Conservation (phyloP, 2,797 vertebrate species). For the Acomys russatus region DNA sequence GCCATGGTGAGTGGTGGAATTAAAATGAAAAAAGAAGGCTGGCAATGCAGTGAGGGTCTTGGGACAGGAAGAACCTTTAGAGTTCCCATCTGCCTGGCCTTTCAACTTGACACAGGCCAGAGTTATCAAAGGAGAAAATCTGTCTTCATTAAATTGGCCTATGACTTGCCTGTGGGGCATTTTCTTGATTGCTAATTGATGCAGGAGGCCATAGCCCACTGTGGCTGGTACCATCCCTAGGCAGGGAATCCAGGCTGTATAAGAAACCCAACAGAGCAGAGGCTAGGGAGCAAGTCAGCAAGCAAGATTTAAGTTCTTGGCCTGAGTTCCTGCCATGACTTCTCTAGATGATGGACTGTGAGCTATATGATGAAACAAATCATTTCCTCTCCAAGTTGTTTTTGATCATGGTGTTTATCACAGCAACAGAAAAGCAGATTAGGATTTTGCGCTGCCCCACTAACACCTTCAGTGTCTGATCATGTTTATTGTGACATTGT, state of each 20-base stretch:
- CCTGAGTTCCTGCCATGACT: background rate
- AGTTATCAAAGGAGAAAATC: background rate
- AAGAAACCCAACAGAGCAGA: background rate
- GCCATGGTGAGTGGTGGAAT: background rate
- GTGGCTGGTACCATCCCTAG: background rate
- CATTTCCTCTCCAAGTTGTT: no score
- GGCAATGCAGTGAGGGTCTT: background rate
- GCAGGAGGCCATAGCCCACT: background rate
- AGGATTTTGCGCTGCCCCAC: background rate
- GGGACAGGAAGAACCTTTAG: background rate
- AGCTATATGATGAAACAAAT: background rate
- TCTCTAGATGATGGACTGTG: background rate
- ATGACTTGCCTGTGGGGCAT: background rate
- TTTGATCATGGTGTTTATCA: background rate
- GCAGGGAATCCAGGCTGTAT: background rate
- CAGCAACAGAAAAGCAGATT: background rate
- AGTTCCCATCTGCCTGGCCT: fast-evolving
- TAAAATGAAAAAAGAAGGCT: background rate
- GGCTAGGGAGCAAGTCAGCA: background rate
- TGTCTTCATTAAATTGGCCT: background rate
- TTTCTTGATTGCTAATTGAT: background rate
- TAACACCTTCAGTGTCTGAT: background rate
- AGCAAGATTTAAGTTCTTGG: background rate
- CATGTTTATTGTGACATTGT: background rate
- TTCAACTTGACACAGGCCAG: background rate